Base-by-base conservation (phyloP, 1,140 invertebrate genomes). In the Akabosia matsudoensis region DNA sequence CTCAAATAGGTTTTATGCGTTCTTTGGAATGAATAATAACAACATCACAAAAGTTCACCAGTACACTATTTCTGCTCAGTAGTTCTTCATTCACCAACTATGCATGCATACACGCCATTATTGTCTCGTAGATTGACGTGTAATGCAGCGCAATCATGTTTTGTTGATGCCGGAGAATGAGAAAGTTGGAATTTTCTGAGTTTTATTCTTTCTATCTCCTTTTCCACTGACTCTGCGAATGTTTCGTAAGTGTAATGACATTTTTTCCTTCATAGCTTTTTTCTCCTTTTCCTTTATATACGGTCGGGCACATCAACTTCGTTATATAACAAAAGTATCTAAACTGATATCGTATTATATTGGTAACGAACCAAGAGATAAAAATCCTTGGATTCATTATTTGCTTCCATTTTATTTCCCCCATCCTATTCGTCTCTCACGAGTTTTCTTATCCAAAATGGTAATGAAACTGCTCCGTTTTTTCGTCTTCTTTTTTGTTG, bases 401-500 rank as follows among this genome's bases (percentile, higher is more conserved):
- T 67, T 31, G 61, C 30, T 67, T 67, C 61, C 61, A 67, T 67
- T 67, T 67, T 67, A 67, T 67, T 67, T 31, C 30, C 30, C 61
- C 61, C n/a, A n/a, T 24, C 54, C 28, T 30, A 2, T 67, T 30
- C 30, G 4, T 61, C 61, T 31, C 31, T 30, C 61, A 30, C 24
- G 28, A 14, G 4, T 61, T 61, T 61, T 30, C 30, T 31, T 67
- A 67, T 67, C 61, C 61, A 67, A 67, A 67, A 67, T 67, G 61
- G 61, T 30, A 67, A 67, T 67, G 61, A 67, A 67, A 67, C 61
- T 67, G 28, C 28, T 30, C 61, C 30, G 24, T 67, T 67, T 67
- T 67, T n/a, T 67, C 30, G 13, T 30, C 31, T 7, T 67, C 28
- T 31, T 61, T 61, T 61, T 24, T 61, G 54, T 24, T 22, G 14